Conservation (phyloP, 2,113 vertebrate species). For the Zingel zingel region DNA sequence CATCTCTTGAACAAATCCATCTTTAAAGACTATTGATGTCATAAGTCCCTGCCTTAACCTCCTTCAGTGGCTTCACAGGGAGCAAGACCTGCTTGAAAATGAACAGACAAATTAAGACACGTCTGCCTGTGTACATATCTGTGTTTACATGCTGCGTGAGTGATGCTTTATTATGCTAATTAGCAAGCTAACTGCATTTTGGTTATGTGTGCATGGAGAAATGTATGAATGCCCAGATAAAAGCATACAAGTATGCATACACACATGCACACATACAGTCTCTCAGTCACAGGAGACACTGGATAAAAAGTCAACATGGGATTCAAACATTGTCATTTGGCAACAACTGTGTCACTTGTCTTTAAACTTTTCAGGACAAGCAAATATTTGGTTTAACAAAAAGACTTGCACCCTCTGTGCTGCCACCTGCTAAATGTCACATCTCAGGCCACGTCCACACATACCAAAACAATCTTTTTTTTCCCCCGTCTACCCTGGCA, state of each 20-base stretch:
- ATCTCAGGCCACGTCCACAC: neutral
- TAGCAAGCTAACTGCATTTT: constrained; percentile 16
- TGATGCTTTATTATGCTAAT: constrained; percentile 31
- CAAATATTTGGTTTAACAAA: constrained; percentile 24
- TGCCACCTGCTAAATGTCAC: constrained; percentile 30
- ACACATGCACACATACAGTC: neutral
- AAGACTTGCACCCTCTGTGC: constrained; percentile 26
- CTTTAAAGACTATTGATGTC: constrained; percentile 31
- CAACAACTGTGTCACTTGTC: constrained; percentile 3
- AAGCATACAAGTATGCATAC: neutral
- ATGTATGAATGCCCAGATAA: neutral
- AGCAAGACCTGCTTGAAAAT: constrained; percentile 28
- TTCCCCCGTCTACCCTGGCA: no score
- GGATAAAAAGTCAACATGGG: neutral
- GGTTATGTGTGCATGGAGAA: neutral
- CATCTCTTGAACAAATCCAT: constrained; percentile 27
- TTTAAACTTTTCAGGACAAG: constrained; percentile 21
- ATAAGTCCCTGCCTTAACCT: constrained; percentile 14
- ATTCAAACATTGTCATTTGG: neutral
- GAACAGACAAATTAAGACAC: constrained; percentile 21
- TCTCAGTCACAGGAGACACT: neutral
- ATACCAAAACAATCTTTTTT: no score
- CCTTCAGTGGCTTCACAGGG: constrained; percentile 32
- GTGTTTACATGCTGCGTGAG: constrained; percentile 24
- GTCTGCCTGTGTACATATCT: neutral